These are phyloP conservation scores for Neostethus bicornis DNA, from an alignment of 2,797 vertebrate species.

Conservation along the genomic window DNA sequence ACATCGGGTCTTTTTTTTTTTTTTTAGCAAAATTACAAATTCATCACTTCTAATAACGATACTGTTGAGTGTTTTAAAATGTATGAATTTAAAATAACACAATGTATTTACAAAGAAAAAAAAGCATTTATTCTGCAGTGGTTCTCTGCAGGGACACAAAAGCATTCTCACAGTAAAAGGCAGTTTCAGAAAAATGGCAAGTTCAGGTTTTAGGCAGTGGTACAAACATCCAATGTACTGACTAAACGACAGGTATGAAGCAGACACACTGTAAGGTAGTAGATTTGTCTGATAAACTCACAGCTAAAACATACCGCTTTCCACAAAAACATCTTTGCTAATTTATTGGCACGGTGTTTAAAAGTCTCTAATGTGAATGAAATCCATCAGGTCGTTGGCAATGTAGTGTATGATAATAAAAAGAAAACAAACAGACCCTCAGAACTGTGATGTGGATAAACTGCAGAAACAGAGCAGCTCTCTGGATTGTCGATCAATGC, in stretches of 20 bases:
- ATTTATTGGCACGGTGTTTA: conserved; percentile 69
- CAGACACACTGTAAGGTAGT: conserved; percentile 37
- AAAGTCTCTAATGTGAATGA: conserved; percentile 35
- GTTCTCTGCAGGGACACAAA: conserved; percentile 38
- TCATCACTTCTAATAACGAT: no score
- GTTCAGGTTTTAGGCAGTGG: conserved; percentile 56
- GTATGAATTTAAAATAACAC: neutral
- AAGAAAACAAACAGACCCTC: conserved; percentile 24
- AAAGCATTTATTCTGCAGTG: conserved; percentile 79
- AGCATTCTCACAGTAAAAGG: conserved; percentile 50
- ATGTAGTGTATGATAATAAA: conserved; percentile 69
- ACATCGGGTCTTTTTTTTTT: no score
- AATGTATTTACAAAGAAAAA: conserved; percentile 61
- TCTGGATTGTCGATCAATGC: conserved; percentile 53
- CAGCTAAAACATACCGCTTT: conserved; percentile 43
- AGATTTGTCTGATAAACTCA: conserved; percentile 36
- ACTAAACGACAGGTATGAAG: conserved; percentile 50
- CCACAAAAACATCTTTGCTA: conserved; percentile 26
- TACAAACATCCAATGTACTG: conserved; percentile 51
- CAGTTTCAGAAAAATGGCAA: conserved; percentile 43
- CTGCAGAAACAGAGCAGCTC: conserved; percentile 21
- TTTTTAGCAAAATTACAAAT: no score
- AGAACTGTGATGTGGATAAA: conserved; percentile 6
- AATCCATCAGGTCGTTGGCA: conserved; percentile 50
- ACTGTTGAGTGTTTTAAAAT: no score